Conservation (phyloP, 2,888 invertebrate genomes). For the Lepetodrilus schrolli region DNA sequence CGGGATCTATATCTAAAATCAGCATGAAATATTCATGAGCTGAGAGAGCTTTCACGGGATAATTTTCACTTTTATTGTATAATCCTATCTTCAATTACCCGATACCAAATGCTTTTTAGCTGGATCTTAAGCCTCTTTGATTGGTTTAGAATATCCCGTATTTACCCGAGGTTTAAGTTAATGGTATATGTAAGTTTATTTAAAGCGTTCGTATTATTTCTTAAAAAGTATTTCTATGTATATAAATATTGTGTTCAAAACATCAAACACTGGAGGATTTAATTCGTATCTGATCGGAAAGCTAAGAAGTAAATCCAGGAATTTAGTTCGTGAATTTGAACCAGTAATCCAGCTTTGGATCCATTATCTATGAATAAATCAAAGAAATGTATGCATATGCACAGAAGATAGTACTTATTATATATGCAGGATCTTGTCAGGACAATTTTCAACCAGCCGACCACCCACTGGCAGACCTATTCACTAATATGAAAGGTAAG, state of each 20-base stretch:
- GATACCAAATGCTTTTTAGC: background rate
- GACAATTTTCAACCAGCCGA: no score
- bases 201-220: background rate
- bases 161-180: conserved; percentile 10
- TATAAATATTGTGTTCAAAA: conserved; percentile 6
- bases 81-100: conserved; percentile 20
- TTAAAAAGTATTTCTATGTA: conserved; percentile 14
- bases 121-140: background rate
- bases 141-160: conserved; percentile 12
- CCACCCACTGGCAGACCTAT: no score
- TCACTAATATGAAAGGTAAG: no score
- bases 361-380: background rate
- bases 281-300: no score
- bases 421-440: no score
- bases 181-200: conserved; percentile 21
- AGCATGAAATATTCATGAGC: conserved; percentile 22
- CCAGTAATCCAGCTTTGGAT: background rate
- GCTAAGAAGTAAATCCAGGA: no score
- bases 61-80: conserved; percentile 23
- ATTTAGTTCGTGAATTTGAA: background rate
- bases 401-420: no score
- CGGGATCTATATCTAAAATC: background rate
- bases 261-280: no score
- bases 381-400: no score
- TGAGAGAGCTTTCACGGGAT: conserved; percentile 5